Conservation (phyloP, 2,888 invertebrate species). For the Cryptus armator region DNA sequence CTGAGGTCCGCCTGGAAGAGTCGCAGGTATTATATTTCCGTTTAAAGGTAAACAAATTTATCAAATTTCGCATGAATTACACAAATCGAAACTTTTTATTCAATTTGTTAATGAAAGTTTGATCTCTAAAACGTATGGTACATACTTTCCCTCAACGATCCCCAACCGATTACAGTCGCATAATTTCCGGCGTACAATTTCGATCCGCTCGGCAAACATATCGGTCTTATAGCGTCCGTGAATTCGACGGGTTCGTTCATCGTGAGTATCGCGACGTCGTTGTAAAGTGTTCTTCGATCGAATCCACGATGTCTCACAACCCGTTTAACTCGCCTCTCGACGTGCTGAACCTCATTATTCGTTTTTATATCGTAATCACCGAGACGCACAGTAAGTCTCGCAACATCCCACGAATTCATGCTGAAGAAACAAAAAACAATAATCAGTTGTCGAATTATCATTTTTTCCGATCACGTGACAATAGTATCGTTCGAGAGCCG, state of each 20-base stretch:
- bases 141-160: conserved; percentile 92
- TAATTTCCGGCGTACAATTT: conserved; percentile 89
- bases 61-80: background rate
- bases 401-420: conserved; percentile 96
- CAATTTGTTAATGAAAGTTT: background rate
- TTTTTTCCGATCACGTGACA: background rate
- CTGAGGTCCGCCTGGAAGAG: conserved; percentile 90
- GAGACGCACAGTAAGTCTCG: conserved; percentile 91
- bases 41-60: background rate
- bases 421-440: conserved; percentile 84
- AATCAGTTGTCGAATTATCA: background rate
- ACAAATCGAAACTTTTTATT: background rate
- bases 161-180: conserved; percentile 96
- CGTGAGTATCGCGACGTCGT: conserved; percentile 93
- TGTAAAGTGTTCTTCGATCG: conserved; percentile 93
- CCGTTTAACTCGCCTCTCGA: conserved; percentile 92
- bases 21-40: conserved; percentile 15
- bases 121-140: conserved; percentile 58
- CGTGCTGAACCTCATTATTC: conserved; percentile 90
- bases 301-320: conserved; percentile 95
- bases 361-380: conserved; percentile 94
- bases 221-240: conserved; percentile 90
- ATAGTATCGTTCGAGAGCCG: too few relatives aligned
- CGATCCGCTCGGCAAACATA: conserved; percentile 90
- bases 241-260: conserved; percentile 92